phyloP scores from a whole-genome alignment of 64 coral and sea anemone genomes.

The Dendronephthya gigantea region DNA sequence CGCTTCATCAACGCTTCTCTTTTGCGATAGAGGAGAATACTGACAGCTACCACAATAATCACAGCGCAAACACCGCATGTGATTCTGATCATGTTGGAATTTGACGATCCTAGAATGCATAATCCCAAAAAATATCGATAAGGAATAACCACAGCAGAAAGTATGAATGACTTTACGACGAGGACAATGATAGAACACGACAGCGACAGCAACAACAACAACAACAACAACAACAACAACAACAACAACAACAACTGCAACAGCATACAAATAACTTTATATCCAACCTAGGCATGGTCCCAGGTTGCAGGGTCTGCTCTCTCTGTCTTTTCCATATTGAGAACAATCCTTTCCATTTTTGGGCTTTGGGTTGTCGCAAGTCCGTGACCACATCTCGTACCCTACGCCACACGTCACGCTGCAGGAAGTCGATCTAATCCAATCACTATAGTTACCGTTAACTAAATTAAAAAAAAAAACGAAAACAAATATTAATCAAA shows the following conservation, averaged over 20 bases:
- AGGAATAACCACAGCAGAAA: no score
- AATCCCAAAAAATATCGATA: no score
- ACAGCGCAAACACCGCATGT: not conserved
- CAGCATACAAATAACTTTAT: not conserved
- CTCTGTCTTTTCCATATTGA: not conserved
- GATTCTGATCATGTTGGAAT: not conserved
- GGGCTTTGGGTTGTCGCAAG: not conserved
- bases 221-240: no score
- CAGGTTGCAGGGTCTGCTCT: not conserved
- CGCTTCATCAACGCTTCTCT: not conserved
- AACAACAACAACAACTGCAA: no score
- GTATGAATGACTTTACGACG: no score
- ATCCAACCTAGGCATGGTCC: not conserved
- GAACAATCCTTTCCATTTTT: not conserved
- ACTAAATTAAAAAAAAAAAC: no score
- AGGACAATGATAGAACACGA: no score
- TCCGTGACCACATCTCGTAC: not conserved
- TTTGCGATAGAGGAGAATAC: not conserved
- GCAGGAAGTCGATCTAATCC: not conserved
- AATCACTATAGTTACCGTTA: not conserved
- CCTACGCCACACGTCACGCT: not conserved
- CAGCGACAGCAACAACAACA: no score
- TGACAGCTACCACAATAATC: not conserved
- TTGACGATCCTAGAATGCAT: not conserved
- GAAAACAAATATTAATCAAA: no score